Conservation (phyloP, 2,888 invertebrate species). For the Teinopalpus imperialis region DNA sequence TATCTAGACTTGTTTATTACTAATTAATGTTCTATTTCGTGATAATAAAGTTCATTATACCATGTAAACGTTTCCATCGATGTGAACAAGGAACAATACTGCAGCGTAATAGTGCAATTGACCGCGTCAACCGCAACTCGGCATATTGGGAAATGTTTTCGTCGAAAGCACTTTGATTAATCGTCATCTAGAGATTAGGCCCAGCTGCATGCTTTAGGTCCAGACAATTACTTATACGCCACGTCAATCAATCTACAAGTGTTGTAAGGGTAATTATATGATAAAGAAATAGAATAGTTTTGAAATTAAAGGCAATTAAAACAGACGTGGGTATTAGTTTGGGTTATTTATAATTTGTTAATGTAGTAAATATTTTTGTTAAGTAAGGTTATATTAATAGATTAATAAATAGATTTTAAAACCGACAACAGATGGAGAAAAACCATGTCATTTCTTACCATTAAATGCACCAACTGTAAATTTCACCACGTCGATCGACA, state of each 20-base stretch:
- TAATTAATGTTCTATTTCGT: slow-evolving; percentile 5
- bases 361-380: no score
- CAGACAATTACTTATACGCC: slow-evolving; percentile 32
- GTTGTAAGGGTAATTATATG: slow-evolving; percentile 21
- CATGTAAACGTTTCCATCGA: slow-evolving; percentile 4
- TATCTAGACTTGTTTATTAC: no score
- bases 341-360: no score
- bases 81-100: slow-evolving; percentile 35
- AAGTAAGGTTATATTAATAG: no score
- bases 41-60: slow-evolving; percentile 14
- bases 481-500: no score
- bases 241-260: slow-evolving; percentile 32
- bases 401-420: no score
- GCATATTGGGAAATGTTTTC: slow-evolving; percentile 34
- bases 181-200: slow-evolving; percentile 34
- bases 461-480: no score
- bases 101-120: slow-evolving; percentile 38
- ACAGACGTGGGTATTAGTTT: no score
- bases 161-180: slow-evolving; percentile 41
- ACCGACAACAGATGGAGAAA: no score
- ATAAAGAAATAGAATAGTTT: slow-evolving; percentile 2
- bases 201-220: slow-evolving; percentile 17
- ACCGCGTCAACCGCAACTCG: slow-evolving; percentile 35
- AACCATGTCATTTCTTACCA: no score
- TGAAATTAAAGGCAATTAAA: no score